These are phyloP conservation scores for Brachypterus glaber DNA, from an alignment of 2,888 invertebrate species.

Conservation along the genomic window DNA sequence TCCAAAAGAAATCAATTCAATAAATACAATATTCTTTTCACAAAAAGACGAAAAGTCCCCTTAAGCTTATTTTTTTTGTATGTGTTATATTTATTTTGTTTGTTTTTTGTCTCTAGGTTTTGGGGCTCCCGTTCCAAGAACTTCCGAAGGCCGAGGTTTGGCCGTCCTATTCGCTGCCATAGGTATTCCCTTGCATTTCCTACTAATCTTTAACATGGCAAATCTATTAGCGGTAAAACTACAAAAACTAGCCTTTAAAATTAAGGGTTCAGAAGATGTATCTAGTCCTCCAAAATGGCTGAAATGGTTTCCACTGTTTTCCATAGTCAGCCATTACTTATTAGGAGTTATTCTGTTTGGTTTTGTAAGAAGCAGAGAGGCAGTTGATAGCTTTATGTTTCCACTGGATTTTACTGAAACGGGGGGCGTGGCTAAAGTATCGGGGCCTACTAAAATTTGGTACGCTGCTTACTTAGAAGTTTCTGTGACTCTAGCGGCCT, in stretches of 20 bases:
- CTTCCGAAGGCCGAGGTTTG: conserved; percentile 50
- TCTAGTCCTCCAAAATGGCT: conserved; percentile 32
- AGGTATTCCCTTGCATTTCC: conserved; percentile 59
- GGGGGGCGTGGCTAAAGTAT: conserved; percentile 54
- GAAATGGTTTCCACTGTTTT: conserved; percentile 40
- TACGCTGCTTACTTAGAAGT: conserved; percentile 61
- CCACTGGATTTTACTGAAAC: conserved; percentile 62
- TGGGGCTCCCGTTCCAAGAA: conserved; percentile 62
- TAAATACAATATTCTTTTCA: too few relatives aligned
- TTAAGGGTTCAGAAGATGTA: conserved; percentile 25
- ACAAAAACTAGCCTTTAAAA: conserved; percentile 38
- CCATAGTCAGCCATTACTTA: conserved; percentile 47
- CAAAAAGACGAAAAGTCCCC: neutral
- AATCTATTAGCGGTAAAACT: conserved; percentile 43
- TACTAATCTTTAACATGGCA: conserved; percentile 49
- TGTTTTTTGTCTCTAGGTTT: conserved; percentile 51
- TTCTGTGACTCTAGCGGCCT: conserved; percentile 53
- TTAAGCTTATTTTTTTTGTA: neutral
- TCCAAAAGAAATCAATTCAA: too few relatives aligned
- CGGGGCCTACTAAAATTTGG: conserved; percentile 48
- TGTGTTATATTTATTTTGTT: conserved; percentile 5
- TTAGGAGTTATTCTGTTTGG: conserved; percentile 54
- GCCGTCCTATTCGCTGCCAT: conserved; percentile 55
- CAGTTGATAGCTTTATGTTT: conserved; percentile 51
- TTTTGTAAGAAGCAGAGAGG: conserved; percentile 42